A percentile compares a stretch with the other conserved stretches of the same genome.
Evolutionary conservation across 2,113 vertebrate genomes (phyloP).

Genomic region (Hemicordylus capensis): DNA sequence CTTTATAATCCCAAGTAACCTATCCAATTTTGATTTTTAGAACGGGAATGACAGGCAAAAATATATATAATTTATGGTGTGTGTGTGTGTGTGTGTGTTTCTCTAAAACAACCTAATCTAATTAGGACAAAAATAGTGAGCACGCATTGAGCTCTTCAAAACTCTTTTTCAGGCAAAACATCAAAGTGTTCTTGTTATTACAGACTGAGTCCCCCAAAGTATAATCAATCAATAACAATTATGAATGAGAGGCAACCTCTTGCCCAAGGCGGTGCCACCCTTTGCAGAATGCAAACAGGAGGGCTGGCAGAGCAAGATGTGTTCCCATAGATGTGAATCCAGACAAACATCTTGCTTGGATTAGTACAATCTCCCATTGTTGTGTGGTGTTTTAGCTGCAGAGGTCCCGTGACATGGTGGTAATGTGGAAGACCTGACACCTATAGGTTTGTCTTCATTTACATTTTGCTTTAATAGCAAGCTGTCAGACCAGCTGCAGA

Average conservation of each 20-base stretch:
- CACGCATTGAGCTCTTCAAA: no score
- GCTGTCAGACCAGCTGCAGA: neutral
- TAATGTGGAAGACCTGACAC: neutral
- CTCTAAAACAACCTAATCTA: no score
- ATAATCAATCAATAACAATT: neutral
- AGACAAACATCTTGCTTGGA: neutral
- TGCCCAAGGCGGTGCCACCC: constrained; percentile 75
- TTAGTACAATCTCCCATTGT: neutral
- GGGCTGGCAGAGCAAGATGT: neutral
- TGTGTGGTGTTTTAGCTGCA: fast-evolving
- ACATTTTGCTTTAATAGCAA: constrained; percentile 1
- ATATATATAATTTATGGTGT: no score
- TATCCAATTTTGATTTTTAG: neutral
- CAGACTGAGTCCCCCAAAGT: neutral
- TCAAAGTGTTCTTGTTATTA: neutral
- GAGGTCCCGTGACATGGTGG: neutral
- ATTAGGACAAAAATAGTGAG: no score
- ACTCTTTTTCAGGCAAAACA: no score
- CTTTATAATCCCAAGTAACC: neutral
- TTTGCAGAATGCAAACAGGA: constrained; percentile 18
- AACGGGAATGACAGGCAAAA: neutral
- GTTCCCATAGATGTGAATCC: neutral
- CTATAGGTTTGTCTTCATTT: neutral
- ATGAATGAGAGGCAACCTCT: neutral
- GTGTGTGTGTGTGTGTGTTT: no score